Base-by-base conservation (phyloP, 2,888 invertebrate genomes). In the Apodemia zela region DNA sequence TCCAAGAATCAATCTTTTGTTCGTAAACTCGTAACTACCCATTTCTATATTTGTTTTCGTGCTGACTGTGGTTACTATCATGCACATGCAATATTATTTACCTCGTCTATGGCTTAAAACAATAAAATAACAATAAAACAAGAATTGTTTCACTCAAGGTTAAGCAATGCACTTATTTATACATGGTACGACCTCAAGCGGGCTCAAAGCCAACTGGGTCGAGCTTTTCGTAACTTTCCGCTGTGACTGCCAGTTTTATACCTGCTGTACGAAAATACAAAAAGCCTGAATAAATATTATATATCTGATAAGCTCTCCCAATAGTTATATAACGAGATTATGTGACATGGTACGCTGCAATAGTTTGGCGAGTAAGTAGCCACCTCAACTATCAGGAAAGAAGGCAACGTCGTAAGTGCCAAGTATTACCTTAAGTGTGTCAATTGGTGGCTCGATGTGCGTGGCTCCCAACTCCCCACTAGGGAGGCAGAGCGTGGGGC, bases 391-490 rank as follows among this genome's bases (percentile, higher is more conserved):
- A 80, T 77, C 76, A 79, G 81, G 75, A 76, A 73, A 73, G 72
- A 73, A 76, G 76, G 80, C 80, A 75, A 77, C 77, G 78, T 81
- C 80, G 78, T 84, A 83, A 89, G 84, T 87, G 83, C 79, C 78
- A 84, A 87, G 87, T 87, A 84, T 89, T 89, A 86, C 85, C 84
- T 85, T 88, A 89, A 90, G 90, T 91, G 89, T 91, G 90, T 91
- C 91, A 91, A 91, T 91, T 89, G 91, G 87, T 84, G 84, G 85
- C 79, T 86, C 81, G 87, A 87, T 89, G 90, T 89, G 91, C 89
- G 90, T 90, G 84, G 82, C 82, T 78, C 84, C 84, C 82, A 66
- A 74, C 79, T 72, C 75, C 75, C 81, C 80, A 77, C 79, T 78
- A 76, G 82, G 81, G 81, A 75, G 82, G 81, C 75, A 73, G 75